phyloP scores from a whole-genome alignment of 2,797 vertebrate genomes.

The Typhlichthys eigenmanni region DNA sequence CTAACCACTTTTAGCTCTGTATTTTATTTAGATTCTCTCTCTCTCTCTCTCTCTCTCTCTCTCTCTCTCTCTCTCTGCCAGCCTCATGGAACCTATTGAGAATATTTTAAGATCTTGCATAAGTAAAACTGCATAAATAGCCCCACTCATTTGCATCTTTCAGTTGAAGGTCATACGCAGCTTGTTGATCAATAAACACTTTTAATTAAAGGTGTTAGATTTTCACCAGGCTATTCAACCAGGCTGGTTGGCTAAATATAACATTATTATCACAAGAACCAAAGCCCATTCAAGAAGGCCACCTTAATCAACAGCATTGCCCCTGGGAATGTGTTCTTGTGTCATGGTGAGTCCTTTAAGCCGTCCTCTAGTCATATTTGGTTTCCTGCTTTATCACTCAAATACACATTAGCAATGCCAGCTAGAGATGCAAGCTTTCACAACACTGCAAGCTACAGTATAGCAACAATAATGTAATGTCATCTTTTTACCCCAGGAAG shows the following conservation, averaged over 20 bases:
- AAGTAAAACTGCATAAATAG: conserved; percentile 25
- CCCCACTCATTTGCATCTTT: conserved; percentile 22
- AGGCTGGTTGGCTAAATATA: conserved; percentile 26
- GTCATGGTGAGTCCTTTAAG: no score
- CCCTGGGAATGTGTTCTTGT: no score
- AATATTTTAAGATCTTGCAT: conserved; percentile 9
- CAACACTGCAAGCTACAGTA: no score
- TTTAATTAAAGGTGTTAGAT: conserved; percentile 50
- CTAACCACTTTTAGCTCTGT: background rate
- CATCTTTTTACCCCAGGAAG: no score
- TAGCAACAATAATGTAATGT: no score
- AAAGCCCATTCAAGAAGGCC: conserved; percentile 28
- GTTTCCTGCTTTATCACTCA: no score
- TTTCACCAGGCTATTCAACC: conserved; percentile 33
- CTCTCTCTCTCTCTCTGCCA: background rate
- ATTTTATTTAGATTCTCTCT: background rate
- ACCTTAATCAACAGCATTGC: no score
- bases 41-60: background rate
- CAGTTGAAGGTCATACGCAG: conserved; percentile 54
- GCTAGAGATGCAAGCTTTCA: no score
- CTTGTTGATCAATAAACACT: conserved; percentile 40
- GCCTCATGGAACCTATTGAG: conserved; percentile 3
- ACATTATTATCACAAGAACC: no score
- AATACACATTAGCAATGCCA: no score
- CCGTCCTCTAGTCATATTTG: no score